Evolutionary conservation across 2,113 vertebrate genomes (phyloP).

Genomic region (Menidia beryllina): DNA sequence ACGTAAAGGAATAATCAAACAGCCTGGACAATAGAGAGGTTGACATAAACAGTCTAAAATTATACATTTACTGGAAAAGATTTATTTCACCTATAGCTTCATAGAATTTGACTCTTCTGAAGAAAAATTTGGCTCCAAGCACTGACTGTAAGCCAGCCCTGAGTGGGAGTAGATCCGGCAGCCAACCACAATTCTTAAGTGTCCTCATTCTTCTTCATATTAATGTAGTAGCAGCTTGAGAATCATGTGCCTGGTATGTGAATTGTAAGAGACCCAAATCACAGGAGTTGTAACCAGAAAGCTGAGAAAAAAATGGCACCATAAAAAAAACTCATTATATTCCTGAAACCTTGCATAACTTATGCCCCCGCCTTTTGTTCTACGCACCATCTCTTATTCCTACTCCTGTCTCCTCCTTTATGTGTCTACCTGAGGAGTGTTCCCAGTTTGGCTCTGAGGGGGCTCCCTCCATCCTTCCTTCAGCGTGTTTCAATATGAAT

Average conservation of each 20-base stretch:
- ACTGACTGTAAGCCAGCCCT: not conserved
- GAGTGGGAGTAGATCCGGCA: not conserved
- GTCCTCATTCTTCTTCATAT: not conserved
- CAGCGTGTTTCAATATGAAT: constrained; percentile 75
- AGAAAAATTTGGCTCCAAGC: not conserved
- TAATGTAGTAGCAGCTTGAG: not conserved
- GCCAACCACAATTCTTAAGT: not conserved
- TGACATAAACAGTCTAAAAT: too few relatives aligned
- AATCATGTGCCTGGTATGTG: too few relatives aligned
- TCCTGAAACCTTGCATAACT: not conserved
- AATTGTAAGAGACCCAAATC: not conserved
- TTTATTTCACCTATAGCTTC: not conserved
- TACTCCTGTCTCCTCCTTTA: constrained; percentile 34
- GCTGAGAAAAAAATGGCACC: not conserved
- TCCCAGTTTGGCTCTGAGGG: constrained; percentile 32
- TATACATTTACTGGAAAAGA: not conserved
- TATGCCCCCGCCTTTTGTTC: not conserved
- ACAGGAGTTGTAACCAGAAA: not conserved
- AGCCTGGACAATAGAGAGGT: too few relatives aligned
- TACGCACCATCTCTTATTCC: constrained; percentile 21
- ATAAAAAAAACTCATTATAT: constrained; percentile 2
- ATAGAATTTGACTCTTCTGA: not conserved
- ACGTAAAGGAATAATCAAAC: too few relatives aligned
- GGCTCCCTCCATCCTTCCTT: constrained; percentile 27
- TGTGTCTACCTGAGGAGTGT: constrained; percentile 33